Evolutionary conservation across 2,113 vertebrate species (phyloP), one percentile per base, ranked within the genome.

Genomic region (Halichoerus grypus): DNA sequence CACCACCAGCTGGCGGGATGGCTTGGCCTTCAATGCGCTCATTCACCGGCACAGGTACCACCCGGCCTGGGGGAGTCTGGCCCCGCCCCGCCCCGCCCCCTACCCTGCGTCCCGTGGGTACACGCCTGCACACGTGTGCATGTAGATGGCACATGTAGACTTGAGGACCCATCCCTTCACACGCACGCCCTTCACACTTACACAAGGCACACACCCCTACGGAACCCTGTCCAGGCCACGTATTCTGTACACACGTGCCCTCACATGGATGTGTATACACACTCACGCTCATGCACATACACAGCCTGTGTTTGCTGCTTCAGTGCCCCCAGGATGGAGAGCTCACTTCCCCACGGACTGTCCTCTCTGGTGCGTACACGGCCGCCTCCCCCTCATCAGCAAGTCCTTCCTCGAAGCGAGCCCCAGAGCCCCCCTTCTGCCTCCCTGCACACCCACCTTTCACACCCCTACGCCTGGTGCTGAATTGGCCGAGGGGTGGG

Each of bases 1-100:
- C 98, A 99, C 99, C 97, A 99, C 99, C 96, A 99, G 99, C 98
- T 99, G 99, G 99, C 98, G 99, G 97, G 99, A 99, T 0, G 99
- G 99, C 4, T 98, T 99, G 88, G 99, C 99, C 94, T 99, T 99
- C 98, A 99, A 99, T 4, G 99, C 99, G 4, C 99, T 99, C 96
- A 99, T 99, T 95, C 99, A 99, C 98, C 98, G 98, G 98, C 99
- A 99, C 99, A 99, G 99, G 99, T 99, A 96, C 74, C 0, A 18
- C 9, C 0, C 1, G 7, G 53, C 15, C 42, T 36, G 69, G 81
- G 53, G 26, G 80, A 2, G 13, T 31, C 0, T 4, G 1, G 3
- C 4, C 1, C 63, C 14, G 28, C 28, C 63, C 33, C 5, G 53
- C 21, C 69, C 83, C n/a, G 15, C 10, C 18, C 39, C 76, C 42